phyloP scores from a whole-genome alignment of 1,140 invertebrate species.

The Drosophila ananassae region DNA sequence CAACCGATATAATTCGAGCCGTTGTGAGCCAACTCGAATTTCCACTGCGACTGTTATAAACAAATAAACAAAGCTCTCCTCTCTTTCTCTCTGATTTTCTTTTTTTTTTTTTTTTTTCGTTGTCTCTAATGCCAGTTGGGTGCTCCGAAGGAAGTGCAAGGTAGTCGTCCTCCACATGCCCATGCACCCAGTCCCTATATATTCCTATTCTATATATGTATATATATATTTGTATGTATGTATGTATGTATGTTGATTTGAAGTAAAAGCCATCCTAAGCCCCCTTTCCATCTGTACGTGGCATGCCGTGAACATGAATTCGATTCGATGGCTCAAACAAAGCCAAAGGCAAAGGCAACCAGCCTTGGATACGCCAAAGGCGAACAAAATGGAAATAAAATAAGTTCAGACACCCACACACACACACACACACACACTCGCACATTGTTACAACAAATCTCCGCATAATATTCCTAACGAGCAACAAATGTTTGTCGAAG shows the following conservation, averaged over 20 bases:
- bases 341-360: conserved; percentile 49
- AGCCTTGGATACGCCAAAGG: conserved; percentile 59
- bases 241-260: conserved; percentile 3
- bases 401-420: conserved; percentile 1
- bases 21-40: conserved; percentile 53
- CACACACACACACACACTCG: conserved; percentile 1
- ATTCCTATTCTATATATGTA: neutral
- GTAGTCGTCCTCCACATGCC: conserved; percentile 48
- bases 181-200: conserved; percentile 2
- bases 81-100: conserved; percentile 3
- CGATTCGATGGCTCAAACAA: conserved; percentile 58
- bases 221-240: neutral
- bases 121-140: conserved; percentile 48
- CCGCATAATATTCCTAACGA: conserved; percentile 30
- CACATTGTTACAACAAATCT: conserved; percentile 7
- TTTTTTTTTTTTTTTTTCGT: conserved; percentile 17
- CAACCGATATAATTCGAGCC: conserved; percentile 33
- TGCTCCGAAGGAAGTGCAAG: conserved; percentile 52
- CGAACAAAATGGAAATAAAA: conserved; percentile 12
- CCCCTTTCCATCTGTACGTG: neutral
- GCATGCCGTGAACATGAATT: conserved; percentile 60
- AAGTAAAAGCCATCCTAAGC: neutral
- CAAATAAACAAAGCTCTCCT: conserved; percentile 62
- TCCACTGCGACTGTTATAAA: conserved; percentile 63
- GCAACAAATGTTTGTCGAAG: conserved; percentile 48